Base-by-base conservation (phyloP, 1,140 invertebrate genomes). In the Pseudoatta argentina region DNA sequence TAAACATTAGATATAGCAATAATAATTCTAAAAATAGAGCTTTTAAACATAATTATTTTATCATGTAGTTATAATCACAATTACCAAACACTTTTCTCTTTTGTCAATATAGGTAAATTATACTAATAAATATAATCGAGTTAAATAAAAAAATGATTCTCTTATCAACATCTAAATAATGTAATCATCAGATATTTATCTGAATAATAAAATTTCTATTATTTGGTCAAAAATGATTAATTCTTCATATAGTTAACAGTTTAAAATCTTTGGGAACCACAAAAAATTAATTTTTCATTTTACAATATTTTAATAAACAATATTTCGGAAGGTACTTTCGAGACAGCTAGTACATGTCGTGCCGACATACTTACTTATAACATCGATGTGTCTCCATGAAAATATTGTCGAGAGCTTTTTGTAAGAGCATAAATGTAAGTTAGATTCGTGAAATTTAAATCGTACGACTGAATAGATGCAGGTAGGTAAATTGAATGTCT, bases 341-440 rank as follows among this genome's bases (percentile, higher is more conserved):
- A 51, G 27, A 51, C 69, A 53, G 12, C 34, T 48, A 24, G n/a
- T 83, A 63, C 16, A 64, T 59, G 55, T 73, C 39, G 16, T 63
- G 39, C 51, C 21, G 3, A 27, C 27, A 21, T 61, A 14, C 44
- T 44, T 12, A 44, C 34, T 27, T 75, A 61, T 61, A 73, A 63
- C 55, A 18, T 73, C 48, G 61, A 39, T 53, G 48, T 64, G 51
- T 85, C 16, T 53, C 0, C 27, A 4, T 21, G 21, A 16, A 53
- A 67, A 85, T 61, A 85, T 79, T 44, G 55, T 73, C 53, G 24
- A 24, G 39, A 61, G 53, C 14, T 69, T 34, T 76, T 61, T 67
- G 79, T 59, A 59, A 82, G 53, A 73, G 24, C 24, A 82, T 82
- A 75, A 83, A 83, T 73, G 69, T 83, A 83, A 83, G 79, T 83